phyloP scores from a whole-genome alignment of 1,140 invertebrate genomes.

The Caligus rogercresseyi region DNA sequence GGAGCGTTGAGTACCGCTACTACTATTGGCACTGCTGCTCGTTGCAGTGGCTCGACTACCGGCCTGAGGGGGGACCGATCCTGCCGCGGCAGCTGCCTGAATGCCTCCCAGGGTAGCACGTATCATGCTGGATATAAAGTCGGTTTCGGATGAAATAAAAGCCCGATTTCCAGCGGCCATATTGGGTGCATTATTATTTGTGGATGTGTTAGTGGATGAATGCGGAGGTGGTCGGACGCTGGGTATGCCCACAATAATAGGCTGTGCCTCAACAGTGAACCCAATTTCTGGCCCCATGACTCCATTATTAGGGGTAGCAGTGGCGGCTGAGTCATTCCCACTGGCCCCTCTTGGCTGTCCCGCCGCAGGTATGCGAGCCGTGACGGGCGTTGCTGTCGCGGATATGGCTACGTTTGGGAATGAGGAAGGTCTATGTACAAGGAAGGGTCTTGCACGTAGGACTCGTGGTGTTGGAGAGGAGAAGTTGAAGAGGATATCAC shows the following conservation, averaged over 20 bases:
- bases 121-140: not conserved
- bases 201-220: no score
- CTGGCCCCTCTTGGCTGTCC: not conserved
- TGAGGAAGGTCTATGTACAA: slow-evolving; percentile 31
- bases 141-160: not conserved
- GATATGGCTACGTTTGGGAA: not conserved
- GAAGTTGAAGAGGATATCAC: slow-evolving; percentile 60
- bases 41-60: not conserved
- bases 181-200: no score
- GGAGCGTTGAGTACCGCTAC: not conserved
- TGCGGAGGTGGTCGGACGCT: no score
- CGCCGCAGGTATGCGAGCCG: no score
- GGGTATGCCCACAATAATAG: slow-evolving; percentile 12
- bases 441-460: slow-evolving; percentile 45
- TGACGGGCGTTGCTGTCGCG: not conserved
- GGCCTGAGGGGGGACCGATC: not conserved
- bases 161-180: not conserved
- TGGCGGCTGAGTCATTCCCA: no score
- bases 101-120: not conserved
- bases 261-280: not conserved
- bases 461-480: slow-evolving; percentile 44
- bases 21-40: not conserved
- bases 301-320: slow-evolving; percentile 1
- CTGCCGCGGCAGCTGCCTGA: not conserved
- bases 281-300: not conserved